Base-by-base conservation (phyloP, 2,888 invertebrate species). In the Lochmaea capreae region DNA sequence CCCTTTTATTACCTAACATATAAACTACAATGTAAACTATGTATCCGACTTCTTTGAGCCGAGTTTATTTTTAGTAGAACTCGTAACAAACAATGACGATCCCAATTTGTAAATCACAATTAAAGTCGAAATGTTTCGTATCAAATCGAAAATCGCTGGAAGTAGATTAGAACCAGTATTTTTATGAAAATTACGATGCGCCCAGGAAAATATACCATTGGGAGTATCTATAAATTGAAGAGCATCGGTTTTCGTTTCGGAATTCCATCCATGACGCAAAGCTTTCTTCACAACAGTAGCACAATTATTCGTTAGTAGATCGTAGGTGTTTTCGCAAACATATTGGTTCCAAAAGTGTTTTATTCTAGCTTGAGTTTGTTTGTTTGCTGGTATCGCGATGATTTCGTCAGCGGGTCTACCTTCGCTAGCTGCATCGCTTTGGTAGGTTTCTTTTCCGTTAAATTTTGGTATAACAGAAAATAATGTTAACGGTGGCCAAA, bases 171-270 rank as follows among this genome's bases (percentile, higher is more conserved):
- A 54, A 9, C 3, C 18, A 54, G 6, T 16, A 54, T 16, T 54
- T 16, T 18, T 54, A 18, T 18, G 16, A 54, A 54, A 54, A 18
- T 54, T 54, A 18, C 12, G 16, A 14, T 22, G 22, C 6, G 58
- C 58, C 67, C 67, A 67, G 4, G 5, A 22, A 58, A 67, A 58
- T 42, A 67, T 42, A n/a, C 14, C 16, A 22, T 58, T 43, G 0
- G 67, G 67, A 5, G 67, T 67, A 18, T 57, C 57, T n/a, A 67
- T 42, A 6, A 63, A n/a, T 43, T 63, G 43, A 63, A 43, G 16
- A 63, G 14, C 10, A 33, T 9, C 26, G 14, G n/a, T 9, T n/a
- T 59, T 59, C 14, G 2, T 65, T 22, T 12, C 12, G 16, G 16
- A n/a, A 3, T 42, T 59, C 14, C 46, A 22, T 11, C 67, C 67